Evolutionary conservation across 2,797 vertebrate species (phyloP).

Genomic region (Cuniculus paca): DNA sequence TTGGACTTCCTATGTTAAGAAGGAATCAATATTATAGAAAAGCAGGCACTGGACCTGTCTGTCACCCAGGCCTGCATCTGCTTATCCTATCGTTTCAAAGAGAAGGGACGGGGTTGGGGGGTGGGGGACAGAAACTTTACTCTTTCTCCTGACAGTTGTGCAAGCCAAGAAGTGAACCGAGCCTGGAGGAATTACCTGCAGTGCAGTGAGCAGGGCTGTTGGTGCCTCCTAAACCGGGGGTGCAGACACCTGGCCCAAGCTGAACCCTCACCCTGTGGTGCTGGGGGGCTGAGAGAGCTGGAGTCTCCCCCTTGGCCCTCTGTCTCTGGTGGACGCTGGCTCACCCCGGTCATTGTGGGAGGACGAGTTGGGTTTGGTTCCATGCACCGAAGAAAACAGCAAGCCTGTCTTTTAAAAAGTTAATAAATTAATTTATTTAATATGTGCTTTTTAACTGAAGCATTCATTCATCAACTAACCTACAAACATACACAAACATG

Average conservation of each 20-base stretch:
- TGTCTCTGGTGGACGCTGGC: fast-evolving
- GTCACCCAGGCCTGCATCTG: not conserved
- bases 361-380: too few relatives aligned
- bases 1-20: not conserved
- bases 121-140: not conserved
- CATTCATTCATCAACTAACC: conserved; percentile 94
- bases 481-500: conserved; percentile 93
- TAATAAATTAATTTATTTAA: conserved; percentile 82
- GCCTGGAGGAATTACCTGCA: not conserved
- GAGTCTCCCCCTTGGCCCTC: not conserved
- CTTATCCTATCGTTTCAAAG: not conserved
- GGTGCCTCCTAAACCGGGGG: not conserved
- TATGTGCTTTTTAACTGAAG: conserved; percentile 91
- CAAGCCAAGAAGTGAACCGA: not conserved
- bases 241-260: not conserved
- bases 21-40: not conserved
- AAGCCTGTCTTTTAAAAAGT: not conserved
- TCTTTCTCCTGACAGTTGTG: not conserved
- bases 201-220: not conserved
- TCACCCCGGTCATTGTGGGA: fast-evolving
- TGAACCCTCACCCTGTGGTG: fast-evolving
- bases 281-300: not conserved
- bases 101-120: not conserved
- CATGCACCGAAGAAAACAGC: not conserved
- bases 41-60: not conserved